phyloP scores from a whole-genome alignment of 2,888 invertebrate species.

The Lasioglossum vierecki region DNA sequence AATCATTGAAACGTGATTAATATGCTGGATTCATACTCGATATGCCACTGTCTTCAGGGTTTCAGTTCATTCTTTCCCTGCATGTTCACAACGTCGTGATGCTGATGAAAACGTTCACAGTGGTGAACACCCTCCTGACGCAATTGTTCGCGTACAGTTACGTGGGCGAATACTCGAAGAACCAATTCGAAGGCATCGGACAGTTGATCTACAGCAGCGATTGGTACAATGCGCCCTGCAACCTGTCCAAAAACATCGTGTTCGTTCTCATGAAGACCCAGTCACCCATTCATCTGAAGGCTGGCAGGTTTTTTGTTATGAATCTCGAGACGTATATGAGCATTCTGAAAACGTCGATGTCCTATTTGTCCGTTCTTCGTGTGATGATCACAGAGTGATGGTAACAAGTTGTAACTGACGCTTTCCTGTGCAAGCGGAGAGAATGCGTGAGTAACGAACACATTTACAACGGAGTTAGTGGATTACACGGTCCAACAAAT shows the following conservation, averaged over 20 bases:
- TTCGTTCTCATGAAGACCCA: constrained; percentile 18
- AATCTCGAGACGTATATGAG: constrained; percentile 34
- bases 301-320: constrained; percentile 21
- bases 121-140: not conserved
- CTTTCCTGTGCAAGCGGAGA: not conserved
- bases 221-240: constrained; percentile 30
- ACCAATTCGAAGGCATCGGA: constrained; percentile 22
- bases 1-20: no score
- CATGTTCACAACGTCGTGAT: not conserved
- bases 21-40: not conserved
- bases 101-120: constrained; percentile 5
- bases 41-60: not conserved
- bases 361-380: constrained; percentile 36
- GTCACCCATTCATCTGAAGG: not conserved
- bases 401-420: not conserved
- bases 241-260: not conserved
- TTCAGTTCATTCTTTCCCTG: constrained; percentile 35
- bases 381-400: constrained; percentile 34
- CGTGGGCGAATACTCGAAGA: constrained; percentile 36
- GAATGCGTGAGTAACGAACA: not conserved
- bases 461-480: not conserved
- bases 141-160: constrained; percentile 43
- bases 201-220: constrained; percentile 5
- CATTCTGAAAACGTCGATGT: constrained; percentile 37
- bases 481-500: no score